phyloP scores from a whole-genome alignment of 2,113 vertebrate genomes.

The Emydocephalus ijimae region DNA sequence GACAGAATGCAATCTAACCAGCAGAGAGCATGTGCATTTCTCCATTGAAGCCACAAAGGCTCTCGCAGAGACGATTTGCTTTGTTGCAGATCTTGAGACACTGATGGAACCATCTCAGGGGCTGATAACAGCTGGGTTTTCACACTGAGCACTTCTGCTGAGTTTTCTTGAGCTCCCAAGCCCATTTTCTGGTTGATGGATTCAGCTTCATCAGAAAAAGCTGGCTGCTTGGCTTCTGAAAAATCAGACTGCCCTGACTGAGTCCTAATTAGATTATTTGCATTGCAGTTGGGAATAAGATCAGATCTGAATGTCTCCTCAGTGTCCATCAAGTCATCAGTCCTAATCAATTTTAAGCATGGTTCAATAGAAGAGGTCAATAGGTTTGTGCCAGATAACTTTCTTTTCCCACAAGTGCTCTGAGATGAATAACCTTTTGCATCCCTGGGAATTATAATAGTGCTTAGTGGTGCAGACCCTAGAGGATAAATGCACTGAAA shows the following conservation, averaged over 20 bases:
- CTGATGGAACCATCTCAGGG: slow-evolving; percentile 27
- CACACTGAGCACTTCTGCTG: neutral
- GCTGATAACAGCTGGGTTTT: slow-evolving; percentile 17
- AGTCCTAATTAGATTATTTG: slow-evolving; percentile 5
- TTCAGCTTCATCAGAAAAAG: neutral
- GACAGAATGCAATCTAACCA: slow-evolving; percentile 90
- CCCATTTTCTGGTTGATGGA: slow-evolving; percentile 23
- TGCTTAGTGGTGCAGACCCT: slow-evolving; percentile 80
- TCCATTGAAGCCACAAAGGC: slow-evolving; percentile 79
- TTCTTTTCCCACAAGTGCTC: slow-evolving; percentile 71
- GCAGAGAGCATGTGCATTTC: slow-evolving; percentile 76
- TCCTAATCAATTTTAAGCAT: slow-evolving; percentile 64
- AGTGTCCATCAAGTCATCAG: neutral
- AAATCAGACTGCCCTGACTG: slow-evolving; percentile 5
- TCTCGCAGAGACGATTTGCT: slow-evolving; percentile 6
- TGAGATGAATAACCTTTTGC: slow-evolving; percentile 52
- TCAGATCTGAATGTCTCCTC: slow-evolving; percentile 27
- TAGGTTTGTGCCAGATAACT: slow-evolving; percentile 37
- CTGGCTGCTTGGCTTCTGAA: slow-evolving; percentile 26
- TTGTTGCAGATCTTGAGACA: slow-evolving; percentile 32
- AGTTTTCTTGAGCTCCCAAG: slow-evolving; percentile 40
- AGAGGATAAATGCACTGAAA: slow-evolving; percentile 92
- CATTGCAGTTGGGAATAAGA: slow-evolving; percentile 1
- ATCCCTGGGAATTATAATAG: slow-evolving; percentile 73
- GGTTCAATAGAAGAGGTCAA: slow-evolving; percentile 41